A percentile compares a stretch with the other conserved stretches of the same genome.
These are phyloP conservation scores for Cichlasoma orientale DNA, from an alignment of 2,797 vertebrate genomes.

Conservation along the genomic window DNA sequence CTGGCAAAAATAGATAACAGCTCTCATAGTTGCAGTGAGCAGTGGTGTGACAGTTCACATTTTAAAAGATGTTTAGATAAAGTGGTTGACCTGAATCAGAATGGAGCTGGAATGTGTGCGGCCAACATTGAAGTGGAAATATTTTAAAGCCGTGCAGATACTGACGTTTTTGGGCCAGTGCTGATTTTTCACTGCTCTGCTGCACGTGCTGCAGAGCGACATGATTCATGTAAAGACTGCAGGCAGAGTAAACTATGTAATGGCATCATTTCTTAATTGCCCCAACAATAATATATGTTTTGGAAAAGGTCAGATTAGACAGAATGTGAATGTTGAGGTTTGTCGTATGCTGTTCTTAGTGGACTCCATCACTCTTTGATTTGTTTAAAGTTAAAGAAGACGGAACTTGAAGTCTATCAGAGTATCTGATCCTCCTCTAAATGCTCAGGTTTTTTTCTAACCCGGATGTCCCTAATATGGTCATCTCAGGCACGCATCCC, in stretches of 20 bases:
- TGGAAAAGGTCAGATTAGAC: too few species aligned
- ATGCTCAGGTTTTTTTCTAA: too few species aligned
- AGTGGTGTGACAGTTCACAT: neutral
- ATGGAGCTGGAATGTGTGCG: accelerated
- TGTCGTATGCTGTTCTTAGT: too few species aligned
- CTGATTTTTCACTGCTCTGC: neutral
- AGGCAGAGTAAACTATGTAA: neutral
- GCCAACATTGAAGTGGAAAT: neutral
- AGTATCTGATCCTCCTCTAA: too few species aligned
- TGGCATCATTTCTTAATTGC: too few species aligned
- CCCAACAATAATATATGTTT: neutral
- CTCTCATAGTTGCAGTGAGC: neutral
- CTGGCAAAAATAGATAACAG: neutral
- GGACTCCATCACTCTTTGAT: too few species aligned
- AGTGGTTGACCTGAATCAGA: accelerated
- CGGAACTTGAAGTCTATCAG: too few species aligned
- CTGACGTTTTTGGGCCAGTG: neutral
- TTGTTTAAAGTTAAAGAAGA: too few species aligned
- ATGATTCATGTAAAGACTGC: too few species aligned
- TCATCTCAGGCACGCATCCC: neutral
- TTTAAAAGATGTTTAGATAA: neutral
- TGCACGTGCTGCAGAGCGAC: too few species aligned
- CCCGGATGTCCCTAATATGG: neutral
- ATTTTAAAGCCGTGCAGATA: neutral
- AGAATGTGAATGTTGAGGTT: too few species aligned